Evolutionary conservation across 2,797 vertebrate species (phyloP).

Genomic region (Gambusia yucatana): DNA sequence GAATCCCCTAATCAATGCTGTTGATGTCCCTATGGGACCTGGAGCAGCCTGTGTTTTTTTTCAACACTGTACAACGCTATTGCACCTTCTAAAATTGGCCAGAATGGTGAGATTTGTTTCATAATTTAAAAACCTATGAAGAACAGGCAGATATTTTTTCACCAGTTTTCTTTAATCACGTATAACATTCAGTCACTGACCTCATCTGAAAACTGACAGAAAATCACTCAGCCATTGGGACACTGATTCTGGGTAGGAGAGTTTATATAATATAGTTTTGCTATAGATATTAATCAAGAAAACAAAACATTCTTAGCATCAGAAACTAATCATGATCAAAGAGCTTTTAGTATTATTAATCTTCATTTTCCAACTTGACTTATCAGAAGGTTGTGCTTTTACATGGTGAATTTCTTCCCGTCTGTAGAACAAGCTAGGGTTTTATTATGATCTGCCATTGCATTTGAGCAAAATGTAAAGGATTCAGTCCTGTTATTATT

Average conservation of each 20-base stretch:
- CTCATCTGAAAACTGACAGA: neutral
- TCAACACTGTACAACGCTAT: neutral
- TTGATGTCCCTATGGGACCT: neutral
- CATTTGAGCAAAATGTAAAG: neutral
- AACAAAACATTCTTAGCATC: neutral
- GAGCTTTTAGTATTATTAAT: neutral
- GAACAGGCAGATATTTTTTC: neutral
- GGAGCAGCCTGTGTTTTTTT: neutral
- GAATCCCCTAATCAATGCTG: conserved; percentile 21
- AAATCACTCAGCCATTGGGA: neutral
- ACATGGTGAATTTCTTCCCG: neutral
- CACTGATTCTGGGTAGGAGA: neutral
- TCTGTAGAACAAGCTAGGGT: neutral
- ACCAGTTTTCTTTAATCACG: neutral
- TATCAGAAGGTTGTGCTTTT: neutral
- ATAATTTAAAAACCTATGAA: neutral
- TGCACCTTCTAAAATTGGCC: neutral
- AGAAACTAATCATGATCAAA: neutral
- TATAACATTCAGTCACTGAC: neutral
- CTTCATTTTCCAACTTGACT: neutral
- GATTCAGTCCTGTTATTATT: neutral
- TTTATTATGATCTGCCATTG: neutral
- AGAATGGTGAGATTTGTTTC: neutral
- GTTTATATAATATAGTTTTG: neutral
- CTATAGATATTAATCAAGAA: neutral